phyloP scores from a whole-genome alignment of 2,888 invertebrate genomes.

The Apocheima hispidaria region DNA sequence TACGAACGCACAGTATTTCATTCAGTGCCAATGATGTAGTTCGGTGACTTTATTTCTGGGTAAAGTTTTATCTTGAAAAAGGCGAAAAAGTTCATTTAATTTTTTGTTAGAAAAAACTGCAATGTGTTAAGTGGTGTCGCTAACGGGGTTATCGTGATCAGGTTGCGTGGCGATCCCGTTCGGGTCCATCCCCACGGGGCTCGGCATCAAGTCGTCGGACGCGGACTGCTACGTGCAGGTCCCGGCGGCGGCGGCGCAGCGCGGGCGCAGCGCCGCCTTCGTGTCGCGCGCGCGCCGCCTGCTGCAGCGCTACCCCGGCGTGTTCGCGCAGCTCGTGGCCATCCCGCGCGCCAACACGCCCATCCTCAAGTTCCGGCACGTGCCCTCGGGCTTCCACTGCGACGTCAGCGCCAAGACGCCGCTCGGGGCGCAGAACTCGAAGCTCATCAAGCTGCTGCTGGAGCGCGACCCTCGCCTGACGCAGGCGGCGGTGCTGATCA shows the following conservation, averaged over 20 bases:
- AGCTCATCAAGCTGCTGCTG: constrained; percentile 87
- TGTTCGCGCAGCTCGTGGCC: constrained; percentile 86
- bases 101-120: no score
- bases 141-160: constrained; percentile 43
- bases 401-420: constrained; percentile 91
- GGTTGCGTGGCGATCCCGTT: constrained; percentile 85
- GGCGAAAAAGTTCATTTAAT: no score
- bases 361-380: constrained; percentile 90
- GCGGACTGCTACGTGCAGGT: constrained; percentile 89
- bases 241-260: constrained; percentile 52
- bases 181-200: constrained; percentile 91
- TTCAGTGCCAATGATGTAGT: no score
- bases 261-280: constrained; percentile 47
- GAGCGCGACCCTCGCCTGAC: constrained; percentile 83
- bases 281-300: constrained; percentile 66
- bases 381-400: constrained; percentile 86
- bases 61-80: no score
- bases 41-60: no score
- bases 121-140: not conserved
- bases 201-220: constrained; percentile 90
- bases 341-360: constrained; percentile 92
- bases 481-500: constrained; percentile 87
- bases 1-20: not conserved
- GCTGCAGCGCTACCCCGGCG: constrained; percentile 65
- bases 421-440: constrained; percentile 89